A percentile compares a stretch with the other conserved stretches of the same genome.
phyloP scores from a whole-genome alignment of 2,888 invertebrate species.

The Tupiocoris notatus region DNA sequence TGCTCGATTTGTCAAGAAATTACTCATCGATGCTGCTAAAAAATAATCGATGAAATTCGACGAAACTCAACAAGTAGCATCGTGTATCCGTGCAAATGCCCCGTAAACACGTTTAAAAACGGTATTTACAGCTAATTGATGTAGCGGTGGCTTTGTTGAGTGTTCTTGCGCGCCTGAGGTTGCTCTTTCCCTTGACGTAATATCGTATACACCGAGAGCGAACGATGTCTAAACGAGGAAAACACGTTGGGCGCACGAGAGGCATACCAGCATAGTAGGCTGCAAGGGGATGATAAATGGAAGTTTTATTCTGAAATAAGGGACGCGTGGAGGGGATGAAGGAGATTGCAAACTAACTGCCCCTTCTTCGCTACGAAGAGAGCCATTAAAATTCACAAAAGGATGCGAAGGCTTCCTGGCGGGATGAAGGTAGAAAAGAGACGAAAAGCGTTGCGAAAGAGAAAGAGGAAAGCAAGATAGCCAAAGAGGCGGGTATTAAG shows the following conservation, averaged over 20 bases:
- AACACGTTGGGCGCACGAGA: background rate
- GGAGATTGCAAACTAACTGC: slow-evolving; percentile 33
- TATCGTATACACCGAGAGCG: slow-evolving; percentile 11
- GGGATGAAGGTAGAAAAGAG: background rate
- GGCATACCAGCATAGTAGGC: background rate
- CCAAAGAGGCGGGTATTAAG: background rate
- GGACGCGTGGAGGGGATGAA: slow-evolving; percentile 19
- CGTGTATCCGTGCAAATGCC: too few relatives aligned
- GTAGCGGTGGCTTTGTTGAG: too few relatives aligned
- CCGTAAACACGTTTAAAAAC: background rate
- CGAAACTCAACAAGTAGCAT: too few relatives aligned
- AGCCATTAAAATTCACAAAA: slow-evolving; percentile 31
- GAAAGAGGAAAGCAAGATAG: background rate
- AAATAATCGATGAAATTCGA: too few relatives aligned
- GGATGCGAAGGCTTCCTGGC: background rate
- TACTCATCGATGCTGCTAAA: too few relatives aligned
- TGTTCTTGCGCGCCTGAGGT: slow-evolving; percentile 6
- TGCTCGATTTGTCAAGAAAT: too few relatives aligned
- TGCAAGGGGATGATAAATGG: slow-evolving; percentile 18
- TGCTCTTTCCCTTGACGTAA: slow-evolving; percentile 17
- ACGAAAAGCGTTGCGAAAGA: background rate
- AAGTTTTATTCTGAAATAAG: slow-evolving; percentile 22
- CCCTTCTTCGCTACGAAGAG: background rate
- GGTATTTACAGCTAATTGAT: slow-evolving; percentile 32
- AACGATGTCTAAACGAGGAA: slow-evolving; percentile 12